Conservation (phyloP, 2,113 vertebrate species). For the Oriolus oriolus region DNA sequence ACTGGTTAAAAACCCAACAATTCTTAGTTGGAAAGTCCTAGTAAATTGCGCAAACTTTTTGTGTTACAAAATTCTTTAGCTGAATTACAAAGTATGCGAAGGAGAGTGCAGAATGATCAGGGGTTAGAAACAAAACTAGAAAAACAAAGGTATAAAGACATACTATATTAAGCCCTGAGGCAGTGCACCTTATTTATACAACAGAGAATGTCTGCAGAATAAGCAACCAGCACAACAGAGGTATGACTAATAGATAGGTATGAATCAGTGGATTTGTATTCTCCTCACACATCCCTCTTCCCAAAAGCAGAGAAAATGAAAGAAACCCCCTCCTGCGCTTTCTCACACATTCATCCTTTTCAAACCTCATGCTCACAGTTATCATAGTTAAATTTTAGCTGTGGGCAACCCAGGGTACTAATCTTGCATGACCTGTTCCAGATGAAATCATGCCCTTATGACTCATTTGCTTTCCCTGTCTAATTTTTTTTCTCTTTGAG, state of each 20-base stretch:
- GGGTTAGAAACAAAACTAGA: neutral
- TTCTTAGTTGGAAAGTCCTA: neutral
- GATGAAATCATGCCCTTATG: conserved; percentile 8
- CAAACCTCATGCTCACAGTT: conserved; percentile 13
- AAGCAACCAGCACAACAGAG: conserved; percentile 48
- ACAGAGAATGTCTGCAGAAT: conserved; percentile 45
- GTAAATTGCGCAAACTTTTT: neutral
- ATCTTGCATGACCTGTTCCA: neutral
- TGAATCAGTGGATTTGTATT: conserved; percentile 51
- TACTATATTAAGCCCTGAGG: conserved; percentile 42
- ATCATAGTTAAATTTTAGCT: conserved; percentile 36
- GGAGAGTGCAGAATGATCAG: neutral
- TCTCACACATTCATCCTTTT: conserved; percentile 39
- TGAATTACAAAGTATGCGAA: neutral
- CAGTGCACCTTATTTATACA: conserved; percentile 58
- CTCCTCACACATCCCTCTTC: neutral
- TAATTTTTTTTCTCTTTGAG: neutral
- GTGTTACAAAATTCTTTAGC: neutral
- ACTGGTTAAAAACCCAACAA: neutral
- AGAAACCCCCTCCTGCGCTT: conserved; percentile 8
- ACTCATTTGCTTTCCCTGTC: neutral
- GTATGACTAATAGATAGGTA: conserved; percentile 52
- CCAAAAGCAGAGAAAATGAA: conserved; percentile 45
- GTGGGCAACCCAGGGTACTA: neutral
- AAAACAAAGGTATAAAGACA: conserved; percentile 39